Evolutionary conservation across 1,140 invertebrate species (phyloP).

Genomic region (Drosophila murphyi): DNA sequence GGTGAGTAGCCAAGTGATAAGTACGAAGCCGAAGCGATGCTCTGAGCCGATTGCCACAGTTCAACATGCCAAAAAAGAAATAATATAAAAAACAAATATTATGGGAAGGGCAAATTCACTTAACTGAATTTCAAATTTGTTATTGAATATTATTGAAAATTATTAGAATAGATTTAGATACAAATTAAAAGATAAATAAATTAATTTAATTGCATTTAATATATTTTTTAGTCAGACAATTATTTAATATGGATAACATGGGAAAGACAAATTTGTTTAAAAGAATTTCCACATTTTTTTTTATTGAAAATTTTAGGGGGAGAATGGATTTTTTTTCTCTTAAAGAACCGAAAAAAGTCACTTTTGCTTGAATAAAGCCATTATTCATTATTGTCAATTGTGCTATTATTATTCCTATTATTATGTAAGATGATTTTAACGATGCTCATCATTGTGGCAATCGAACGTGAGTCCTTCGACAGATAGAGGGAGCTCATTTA

Average conservation of each 20-base stretch:
- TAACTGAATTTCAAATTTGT: no score
- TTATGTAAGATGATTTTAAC: constrained; percentile 25
- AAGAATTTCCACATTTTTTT: no score
- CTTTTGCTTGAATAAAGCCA: constrained; percentile 52
- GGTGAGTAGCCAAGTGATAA: constrained; percentile 57
- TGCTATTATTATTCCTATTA: constrained; percentile 17
- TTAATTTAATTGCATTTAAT: no score
- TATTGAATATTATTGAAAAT: no score
- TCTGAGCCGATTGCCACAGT: constrained; percentile 16
- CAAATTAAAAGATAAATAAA: no score
- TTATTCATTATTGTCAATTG: constrained; percentile 48
- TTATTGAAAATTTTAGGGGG: no score
- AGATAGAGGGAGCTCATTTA: not conserved
- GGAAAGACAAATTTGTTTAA: no score
- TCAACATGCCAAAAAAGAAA: constrained; percentile 5
- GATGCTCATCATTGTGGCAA: constrained; percentile 7
- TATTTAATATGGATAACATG: no score
- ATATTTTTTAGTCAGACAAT: no score
- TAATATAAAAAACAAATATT: no score
- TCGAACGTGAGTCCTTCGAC: constrained; percentile 10
- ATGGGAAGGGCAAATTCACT: no score
- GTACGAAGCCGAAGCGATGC: constrained; percentile 48
- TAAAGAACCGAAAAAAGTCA: constrained; percentile 13
- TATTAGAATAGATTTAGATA: no score
- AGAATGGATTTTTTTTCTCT: not conserved